Evolutionary conservation across 2,888 invertebrate genomes (phyloP).

Genomic region (Nasonovia ribisnigri): DNA sequence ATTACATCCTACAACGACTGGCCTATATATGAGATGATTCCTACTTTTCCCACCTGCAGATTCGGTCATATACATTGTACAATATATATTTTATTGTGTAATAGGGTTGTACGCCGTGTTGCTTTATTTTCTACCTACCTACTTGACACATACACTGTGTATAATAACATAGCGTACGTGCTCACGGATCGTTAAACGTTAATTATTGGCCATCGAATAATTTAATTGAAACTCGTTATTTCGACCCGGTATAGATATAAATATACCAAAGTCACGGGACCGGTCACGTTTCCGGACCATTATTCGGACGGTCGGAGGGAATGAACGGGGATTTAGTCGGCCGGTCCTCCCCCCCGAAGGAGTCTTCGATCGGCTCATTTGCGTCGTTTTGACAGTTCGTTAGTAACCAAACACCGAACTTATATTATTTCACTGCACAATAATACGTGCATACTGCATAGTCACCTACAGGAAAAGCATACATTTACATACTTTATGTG

Average conservation of each 20-base stretch:
- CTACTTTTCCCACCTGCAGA: background rate
- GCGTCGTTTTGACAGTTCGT: background rate
- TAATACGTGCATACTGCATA: background rate
- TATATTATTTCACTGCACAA: background rate
- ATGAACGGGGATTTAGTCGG: background rate
- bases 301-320: background rate
- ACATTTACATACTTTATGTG: background rate
- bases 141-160: background rate
- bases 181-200: background rate
- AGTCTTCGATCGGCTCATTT: background rate
- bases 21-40: background rate
- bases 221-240: constrained; percentile 2
- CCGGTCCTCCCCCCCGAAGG: background rate
- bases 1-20: background rate
- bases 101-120: background rate
- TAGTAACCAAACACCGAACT: background rate
- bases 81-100: background rate
- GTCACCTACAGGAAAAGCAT: background rate
- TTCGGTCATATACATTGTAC: background rate
- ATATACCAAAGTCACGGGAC: background rate
- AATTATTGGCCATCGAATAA: background rate
- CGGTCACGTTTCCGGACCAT: background rate
- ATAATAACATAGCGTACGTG: background rate
- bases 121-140: background rate
- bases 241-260: background rate